A percentile compares a stretch with the other conserved stretches of the same genome.
Conservation (phyloP, 1,140 invertebrate species). For the Drosophila littoralis region DNA sequence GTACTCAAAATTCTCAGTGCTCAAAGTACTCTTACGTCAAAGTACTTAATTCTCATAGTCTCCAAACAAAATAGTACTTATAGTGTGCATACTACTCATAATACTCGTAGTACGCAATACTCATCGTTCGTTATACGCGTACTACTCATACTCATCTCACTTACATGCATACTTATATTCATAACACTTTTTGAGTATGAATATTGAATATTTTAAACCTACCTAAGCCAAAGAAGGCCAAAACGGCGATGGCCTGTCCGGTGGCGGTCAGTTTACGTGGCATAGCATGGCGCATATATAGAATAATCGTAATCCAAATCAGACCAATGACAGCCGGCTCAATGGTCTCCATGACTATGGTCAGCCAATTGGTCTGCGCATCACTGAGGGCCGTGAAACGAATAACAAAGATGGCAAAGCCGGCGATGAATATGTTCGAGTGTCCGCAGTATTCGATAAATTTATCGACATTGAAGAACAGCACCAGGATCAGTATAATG, state of each 20-base stretch:
- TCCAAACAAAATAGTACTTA: no score
- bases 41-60: no score
- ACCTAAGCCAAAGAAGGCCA: constrained; percentile 93
- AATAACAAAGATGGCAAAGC: constrained; percentile 91
- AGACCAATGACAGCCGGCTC: constrained; percentile 93
- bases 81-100: no score
- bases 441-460: constrained; percentile 94
- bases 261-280: constrained; percentile 92
- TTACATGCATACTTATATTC: no score
- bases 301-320: constrained; percentile 92
- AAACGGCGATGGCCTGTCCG: constrained; percentile 92
- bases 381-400: constrained; percentile 90
- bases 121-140: no score
- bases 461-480: constrained; percentile 90
- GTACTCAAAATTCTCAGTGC: no score
- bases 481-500: constrained; percentile 88
- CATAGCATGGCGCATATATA: constrained; percentile 92
- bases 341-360: constrained; percentile 89
- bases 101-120: no score
- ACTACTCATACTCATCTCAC: no score
- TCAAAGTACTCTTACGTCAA: no score
- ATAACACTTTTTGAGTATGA: no score
- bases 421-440: constrained; percentile 92
- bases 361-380: constrained; percentile 86
- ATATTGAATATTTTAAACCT: background rate